Base-by-base conservation (phyloP, 2,888 invertebrate genomes). In the Acrobasis suavella region DNA sequence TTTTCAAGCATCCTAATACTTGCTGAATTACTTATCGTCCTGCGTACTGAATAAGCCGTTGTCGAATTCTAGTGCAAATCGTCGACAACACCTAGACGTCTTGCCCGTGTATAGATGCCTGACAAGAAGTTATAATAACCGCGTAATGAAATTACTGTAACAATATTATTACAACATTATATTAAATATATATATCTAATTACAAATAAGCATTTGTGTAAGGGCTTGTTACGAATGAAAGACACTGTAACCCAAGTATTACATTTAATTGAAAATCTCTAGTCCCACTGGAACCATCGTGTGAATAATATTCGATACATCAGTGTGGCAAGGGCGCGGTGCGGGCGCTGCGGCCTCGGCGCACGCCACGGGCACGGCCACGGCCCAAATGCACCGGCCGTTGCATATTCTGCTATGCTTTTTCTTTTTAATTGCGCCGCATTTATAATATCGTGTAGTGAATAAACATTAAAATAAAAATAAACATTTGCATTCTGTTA, bases 181-280 rank as follows among this genome's bases (percentile, higher is more conserved):
- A 60, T 84, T 85, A 82, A 78, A 64, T 64, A 68, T 68, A 69
- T 70, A 83, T 85, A 84, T 89, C 86, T 87, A 86, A 90, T 89
- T 89, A 90, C 89, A 84, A 89, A 86, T 91, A 91, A 87, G 92
- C 91, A 93, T 93, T 93, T 86, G 93, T 94, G 93, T 94, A 93
- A 93, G 93, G 93, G 94, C 93, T 91, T 91, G 91, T 91, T 92
- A 91, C 88, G 83, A 91, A 89, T 92, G 90, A 89, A 86, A 91
- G 89, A 91, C 93, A 93, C 93, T 92, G 94, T 94, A 94, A 94
- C 94, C 94, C 94, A 93, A 91, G 91, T 90, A 91, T 91, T 91
- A 92, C 87, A 87, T 89, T 88, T 91, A 93, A 93, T 92, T 93
- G 91, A 93, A 94, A 94, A 93, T 94, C 93, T 94, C 94, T 94